Evolutionary conservation across 1,140 invertebrate genomes (phyloP).

Genomic region (Trachymyrmex cornetzi): DNA sequence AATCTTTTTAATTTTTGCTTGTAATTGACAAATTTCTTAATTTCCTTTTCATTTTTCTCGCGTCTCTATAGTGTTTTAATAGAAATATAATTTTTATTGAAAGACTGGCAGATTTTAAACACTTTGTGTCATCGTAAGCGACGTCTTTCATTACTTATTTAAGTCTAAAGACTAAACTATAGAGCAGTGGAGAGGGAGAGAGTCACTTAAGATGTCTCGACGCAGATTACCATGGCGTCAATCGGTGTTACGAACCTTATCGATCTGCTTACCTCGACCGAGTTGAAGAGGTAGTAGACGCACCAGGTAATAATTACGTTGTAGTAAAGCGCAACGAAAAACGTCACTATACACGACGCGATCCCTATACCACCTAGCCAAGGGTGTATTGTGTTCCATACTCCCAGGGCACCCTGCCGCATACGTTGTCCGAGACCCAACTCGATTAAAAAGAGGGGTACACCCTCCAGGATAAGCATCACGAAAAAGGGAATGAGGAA

Average conservation of each 20-base stretch:
- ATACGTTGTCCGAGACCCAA: constrained; percentile 97
- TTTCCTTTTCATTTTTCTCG: neutral
- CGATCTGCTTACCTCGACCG: constrained; percentile 90
- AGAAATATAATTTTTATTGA: neutral
- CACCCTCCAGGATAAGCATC: constrained; percentile 97
- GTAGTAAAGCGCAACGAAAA: constrained; percentile 98
- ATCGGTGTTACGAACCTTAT: constrained; percentile 39
- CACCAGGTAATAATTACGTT: constrained; percentile 99
- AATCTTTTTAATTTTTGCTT: neutral
- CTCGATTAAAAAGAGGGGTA: constrained; percentile 97
- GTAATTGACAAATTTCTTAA: neutral
- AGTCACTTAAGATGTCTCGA: constrained; percentile 40
- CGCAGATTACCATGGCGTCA: constrained; percentile 29
- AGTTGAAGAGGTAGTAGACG: constrained; percentile 97
- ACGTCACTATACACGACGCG: constrained; percentile 96
- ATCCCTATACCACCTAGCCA: constrained; percentile 96
- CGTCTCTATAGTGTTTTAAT: neutral
- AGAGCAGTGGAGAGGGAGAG: neutral
- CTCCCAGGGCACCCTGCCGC: constrained; percentile 95
- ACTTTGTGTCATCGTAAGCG: neutral
- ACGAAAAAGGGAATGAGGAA: constrained; percentile 98
- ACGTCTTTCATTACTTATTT: neutral
- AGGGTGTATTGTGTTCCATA: constrained; percentile 97
- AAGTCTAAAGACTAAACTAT: constrained; percentile 24
- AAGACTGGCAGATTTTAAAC: neutral